Evolutionary conservation across 2,113 vertebrate species (phyloP).

Genomic region (Campylomormyrus numenius): DNA sequence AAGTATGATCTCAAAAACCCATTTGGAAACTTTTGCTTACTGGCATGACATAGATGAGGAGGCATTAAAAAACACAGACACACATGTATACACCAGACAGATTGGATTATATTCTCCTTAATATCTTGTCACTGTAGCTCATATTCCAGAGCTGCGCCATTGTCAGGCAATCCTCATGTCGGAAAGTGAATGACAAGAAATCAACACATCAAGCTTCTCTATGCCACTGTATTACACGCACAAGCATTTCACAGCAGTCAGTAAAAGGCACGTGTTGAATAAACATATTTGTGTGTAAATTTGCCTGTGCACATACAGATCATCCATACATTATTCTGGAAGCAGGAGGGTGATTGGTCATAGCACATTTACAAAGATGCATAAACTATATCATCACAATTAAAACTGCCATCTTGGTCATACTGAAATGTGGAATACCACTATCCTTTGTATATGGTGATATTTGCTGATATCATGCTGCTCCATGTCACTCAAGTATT

Average conservation of each 20-base stretch:
- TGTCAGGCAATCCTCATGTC: neutral
- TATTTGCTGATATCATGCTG: neutral
- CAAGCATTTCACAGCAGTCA: neutral
- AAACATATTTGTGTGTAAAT: neutral
- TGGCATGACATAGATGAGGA: neutral
- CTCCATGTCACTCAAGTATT: neutral
- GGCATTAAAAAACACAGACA: neutral
- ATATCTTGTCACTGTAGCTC: constrained; percentile 8
- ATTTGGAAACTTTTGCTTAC: neutral
- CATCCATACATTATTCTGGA: neutral
- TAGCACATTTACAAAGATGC: neutral
- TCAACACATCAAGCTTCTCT: neutral
- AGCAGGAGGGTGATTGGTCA: neutral
- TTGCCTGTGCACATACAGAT: neutral
- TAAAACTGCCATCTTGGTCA: neutral
- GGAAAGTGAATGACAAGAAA: neutral
- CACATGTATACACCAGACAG: neutral
- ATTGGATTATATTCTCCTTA: constrained; percentile 3
- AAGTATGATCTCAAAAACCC: neutral
- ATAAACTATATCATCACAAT: neutral
- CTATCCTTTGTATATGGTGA: neutral
- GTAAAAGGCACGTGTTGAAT: neutral
- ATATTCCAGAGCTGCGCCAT: neutral
- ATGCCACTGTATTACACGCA: neutral
- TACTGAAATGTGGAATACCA: neutral